phyloP scores from a whole-genome alignment of 2,888 invertebrate genomes.

The Mactromeris polynyma region DNA sequence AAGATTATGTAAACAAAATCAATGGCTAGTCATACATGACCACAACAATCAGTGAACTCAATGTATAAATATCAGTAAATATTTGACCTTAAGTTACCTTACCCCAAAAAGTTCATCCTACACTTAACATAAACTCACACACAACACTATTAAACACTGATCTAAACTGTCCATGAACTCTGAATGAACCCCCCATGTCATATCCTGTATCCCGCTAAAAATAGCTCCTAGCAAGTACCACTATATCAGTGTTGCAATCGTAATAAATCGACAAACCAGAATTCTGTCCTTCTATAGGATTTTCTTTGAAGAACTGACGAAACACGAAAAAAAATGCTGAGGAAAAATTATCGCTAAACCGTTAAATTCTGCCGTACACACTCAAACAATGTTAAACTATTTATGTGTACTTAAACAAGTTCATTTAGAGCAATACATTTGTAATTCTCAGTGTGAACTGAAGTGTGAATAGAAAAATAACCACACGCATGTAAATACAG shows the following conservation, averaged over 20 bases:
- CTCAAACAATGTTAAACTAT: no score
- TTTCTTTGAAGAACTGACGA: no score
- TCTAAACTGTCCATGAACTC: conserved; percentile 43
- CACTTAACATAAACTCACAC: conserved; percentile 3
- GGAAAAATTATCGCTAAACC: no score
- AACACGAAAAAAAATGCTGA: no score
- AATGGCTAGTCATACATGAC: background rate
- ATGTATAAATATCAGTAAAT: background rate
- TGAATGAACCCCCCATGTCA: conserved; percentile 38
- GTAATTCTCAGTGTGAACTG: background rate
- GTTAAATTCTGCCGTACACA: no score
- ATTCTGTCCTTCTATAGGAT: no score
- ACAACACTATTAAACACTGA: background rate
- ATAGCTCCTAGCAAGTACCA: background rate
- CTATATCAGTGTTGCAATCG: no score
- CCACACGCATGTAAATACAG: background rate
- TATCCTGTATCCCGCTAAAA: conserved; percentile 21
- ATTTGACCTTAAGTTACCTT: conserved; percentile 47
- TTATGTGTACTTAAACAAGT: no score
- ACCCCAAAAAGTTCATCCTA: conserved; percentile 35
- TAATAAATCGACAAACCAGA: no score
- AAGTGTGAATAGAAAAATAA: background rate
- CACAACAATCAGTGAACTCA: background rate
- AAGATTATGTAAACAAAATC: background rate
- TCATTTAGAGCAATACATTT: background rate